phyloP scores from a whole-genome alignment of 2,888 invertebrate genomes.

The Deilephila elpenor region DNA sequence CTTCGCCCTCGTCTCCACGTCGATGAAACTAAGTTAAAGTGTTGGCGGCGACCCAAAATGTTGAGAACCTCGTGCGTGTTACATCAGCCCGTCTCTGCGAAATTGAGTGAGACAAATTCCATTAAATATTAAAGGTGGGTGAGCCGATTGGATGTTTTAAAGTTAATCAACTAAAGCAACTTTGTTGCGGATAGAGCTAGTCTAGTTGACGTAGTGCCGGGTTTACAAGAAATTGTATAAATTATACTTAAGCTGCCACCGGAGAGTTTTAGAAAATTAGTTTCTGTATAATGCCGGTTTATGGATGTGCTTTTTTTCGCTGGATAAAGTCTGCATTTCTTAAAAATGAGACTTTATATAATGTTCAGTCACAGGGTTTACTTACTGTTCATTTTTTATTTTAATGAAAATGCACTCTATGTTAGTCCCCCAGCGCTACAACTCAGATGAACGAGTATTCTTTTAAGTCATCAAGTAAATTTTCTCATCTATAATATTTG shows the following conservation, averaged over 20 bases:
- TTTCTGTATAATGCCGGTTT: neutral
- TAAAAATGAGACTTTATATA: neutral
- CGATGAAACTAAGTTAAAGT: neutral
- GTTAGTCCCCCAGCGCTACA: too few relatives aligned
- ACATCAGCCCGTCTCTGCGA: conserved; percentile 10
- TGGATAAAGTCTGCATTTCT: neutral
- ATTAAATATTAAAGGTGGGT: conserved; percentile 25
- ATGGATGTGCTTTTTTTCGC: neutral
- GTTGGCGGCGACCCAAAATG: conserved; percentile 19
- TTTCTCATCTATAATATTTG: too few relatives aligned
- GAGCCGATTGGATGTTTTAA: conserved; percentile 24
- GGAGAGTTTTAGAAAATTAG: neutral
- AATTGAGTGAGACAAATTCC: conserved; percentile 24
- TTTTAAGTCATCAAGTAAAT: too few relatives aligned
- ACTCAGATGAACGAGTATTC: too few relatives aligned
- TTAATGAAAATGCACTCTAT: neutral
- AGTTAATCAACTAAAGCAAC: conserved; percentile 24
- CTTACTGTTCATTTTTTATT: neutral
- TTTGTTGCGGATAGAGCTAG: conserved; percentile 8
- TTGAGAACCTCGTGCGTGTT: conserved; percentile 11
- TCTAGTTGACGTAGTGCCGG: neutral
- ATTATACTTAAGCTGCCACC: neutral
- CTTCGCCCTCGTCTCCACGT: neutral
- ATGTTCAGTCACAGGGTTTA: neutral
- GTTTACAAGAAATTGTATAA: neutral